Base-by-base conservation (phyloP, 2,113 vertebrate species). In the Mesitornis unicolor region DNA sequence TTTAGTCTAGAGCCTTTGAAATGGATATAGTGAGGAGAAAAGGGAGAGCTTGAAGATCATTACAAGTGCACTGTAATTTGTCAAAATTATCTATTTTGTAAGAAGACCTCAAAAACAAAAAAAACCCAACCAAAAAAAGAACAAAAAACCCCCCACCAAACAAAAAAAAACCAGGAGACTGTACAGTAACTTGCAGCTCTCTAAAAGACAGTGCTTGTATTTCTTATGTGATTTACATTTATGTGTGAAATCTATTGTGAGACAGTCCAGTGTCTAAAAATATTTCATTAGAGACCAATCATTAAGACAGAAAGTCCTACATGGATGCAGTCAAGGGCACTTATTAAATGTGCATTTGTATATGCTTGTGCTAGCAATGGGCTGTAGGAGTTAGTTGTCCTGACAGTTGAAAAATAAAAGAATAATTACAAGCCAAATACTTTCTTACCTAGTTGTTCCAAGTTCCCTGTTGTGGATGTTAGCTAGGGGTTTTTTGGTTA, bases 171-270 rank as follows among this genome's bases (percentile, higher is more conserved):
- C 29, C n/a, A 56, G 36, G 48, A 71, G 47, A 36, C 33, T 63
- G 17, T 73, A 26, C 5, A 33, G 56, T 78, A 84, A 79, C 48
- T 78, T 69, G 43, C 35, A 64, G 65, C 56, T 90, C 12, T 82
- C 90, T 93, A 75, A 88, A 76, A 61, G 31, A 53, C 35, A 35
- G 36, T 11, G 42, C 48, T 93, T 2, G 0, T 68, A 64, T 85
- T 93, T 90, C 25, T 43, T 59, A 42, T 10, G 29, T 56, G 82
- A 71, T 93, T 75, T 90, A 75, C 47, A 40, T 82, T 94, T 91
- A 16, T 53, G 16, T 57, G 53, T 0, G 0, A 47, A 56, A 18
- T 38, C 8, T 69, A 33, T n/a, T 75, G 61, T 56, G 18, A 76
- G 48, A 53, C 70, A 79, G 53, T 53, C n/a, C 53, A 51, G 31